A percentile compares a stretch with the other conserved stretches of the same genome.
phyloP scores from a whole-genome alignment of 2,888 invertebrate species.

The Sarcophaga variegata region DNA sequence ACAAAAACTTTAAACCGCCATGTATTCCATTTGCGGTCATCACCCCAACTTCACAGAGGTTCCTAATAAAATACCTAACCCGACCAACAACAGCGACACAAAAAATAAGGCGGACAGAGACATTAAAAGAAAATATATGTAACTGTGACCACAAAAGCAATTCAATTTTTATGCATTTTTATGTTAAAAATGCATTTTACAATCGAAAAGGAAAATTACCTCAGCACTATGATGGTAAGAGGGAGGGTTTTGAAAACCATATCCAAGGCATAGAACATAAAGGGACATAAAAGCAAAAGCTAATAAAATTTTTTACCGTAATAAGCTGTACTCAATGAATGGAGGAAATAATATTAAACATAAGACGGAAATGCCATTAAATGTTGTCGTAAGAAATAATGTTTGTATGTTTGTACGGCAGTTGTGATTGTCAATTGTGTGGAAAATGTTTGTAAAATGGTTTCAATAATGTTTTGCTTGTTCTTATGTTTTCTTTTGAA shows the following conservation, averaged over 20 bases:
- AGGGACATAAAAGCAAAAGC: not conserved
- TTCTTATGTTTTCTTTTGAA: too few species aligned
- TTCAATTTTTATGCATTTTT: constrained; percentile 11
- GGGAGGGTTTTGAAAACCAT: too few species aligned
- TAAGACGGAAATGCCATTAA: constrained; percentile 13
- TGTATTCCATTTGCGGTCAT: constrained; percentile 9
- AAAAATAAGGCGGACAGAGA: not conserved
- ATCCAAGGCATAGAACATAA: too few species aligned
- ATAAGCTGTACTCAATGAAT: constrained; percentile 9
- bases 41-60: not conserved
- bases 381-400: not conserved
- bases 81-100: not conserved
- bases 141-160: not conserved
- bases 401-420: too few species aligned
- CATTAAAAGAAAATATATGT: not conserved
- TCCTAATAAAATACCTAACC: constrained; percentile 16
- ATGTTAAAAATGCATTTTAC: constrained; percentile 18
- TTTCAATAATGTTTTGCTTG: too few species aligned
- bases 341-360: constrained; percentile 10
- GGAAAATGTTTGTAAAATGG: too few species aligned
- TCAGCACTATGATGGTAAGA: not conserved
- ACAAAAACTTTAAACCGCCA: not conserved
- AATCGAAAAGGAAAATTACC: not conserved
- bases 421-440: too few species aligned
- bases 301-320: constrained; percentile 10